Conservation (phyloP, 2,888 invertebrate genomes). For the Eristalis intricaria region DNA sequence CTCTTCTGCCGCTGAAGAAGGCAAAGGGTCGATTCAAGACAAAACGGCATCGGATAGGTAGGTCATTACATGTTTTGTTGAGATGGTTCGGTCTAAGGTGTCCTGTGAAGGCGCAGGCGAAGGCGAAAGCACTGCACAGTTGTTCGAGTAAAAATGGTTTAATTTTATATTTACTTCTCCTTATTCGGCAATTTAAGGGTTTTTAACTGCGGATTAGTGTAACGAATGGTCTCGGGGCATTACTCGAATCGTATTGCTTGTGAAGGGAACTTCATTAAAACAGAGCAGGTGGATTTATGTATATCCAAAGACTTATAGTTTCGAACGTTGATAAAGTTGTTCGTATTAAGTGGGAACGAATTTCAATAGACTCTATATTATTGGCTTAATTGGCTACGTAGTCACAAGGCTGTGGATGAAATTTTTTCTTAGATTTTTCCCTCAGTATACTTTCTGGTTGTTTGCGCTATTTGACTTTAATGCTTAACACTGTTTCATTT, state of each 20-base stretch:
- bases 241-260: not conserved
- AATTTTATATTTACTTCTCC: constrained; percentile 21
- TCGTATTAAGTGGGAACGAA: not conserved
- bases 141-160: constrained; percentile 2
- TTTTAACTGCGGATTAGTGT: constrained; percentile 16
- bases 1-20: not conserved
- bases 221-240: not conserved
- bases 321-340: not conserved
- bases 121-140: not conserved
- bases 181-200: constrained; percentile 27
- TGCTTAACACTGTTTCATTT: too few relatives aligned
- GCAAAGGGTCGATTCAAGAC: not conserved
- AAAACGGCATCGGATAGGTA: not conserved
- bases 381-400: not conserved
- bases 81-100: not conserved
- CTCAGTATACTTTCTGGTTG: too few relatives aligned
- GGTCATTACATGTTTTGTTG: not conserved
- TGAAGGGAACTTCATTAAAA: not conserved
- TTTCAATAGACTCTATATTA: not conserved
- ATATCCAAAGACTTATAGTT: not conserved
- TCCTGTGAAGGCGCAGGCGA: not conserved
- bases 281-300: not conserved
- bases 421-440: too few relatives aligned
- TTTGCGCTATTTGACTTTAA: too few relatives aligned
- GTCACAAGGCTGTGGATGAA: too few relatives aligned